Conservation (phyloP, 1,140 invertebrate genomes). For the Bombus difficillimus region DNA sequence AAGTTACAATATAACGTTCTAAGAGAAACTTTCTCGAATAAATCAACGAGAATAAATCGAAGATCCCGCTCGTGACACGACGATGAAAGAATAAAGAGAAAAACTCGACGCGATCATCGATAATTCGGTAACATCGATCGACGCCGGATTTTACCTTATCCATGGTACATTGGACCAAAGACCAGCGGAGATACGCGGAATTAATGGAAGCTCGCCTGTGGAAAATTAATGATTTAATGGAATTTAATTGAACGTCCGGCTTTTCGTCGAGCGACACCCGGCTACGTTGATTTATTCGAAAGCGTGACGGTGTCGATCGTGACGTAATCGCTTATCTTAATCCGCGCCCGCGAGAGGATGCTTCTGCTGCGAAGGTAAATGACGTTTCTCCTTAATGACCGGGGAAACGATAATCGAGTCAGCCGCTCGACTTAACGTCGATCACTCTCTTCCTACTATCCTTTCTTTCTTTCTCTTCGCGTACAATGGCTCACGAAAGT, state of each 20-base stretch:
- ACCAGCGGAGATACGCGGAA: constrained; percentile 5
- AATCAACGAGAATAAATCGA: neutral
- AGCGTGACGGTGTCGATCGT: constrained; percentile 46
- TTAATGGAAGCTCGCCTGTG: constrained; percentile 36
- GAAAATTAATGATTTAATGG: constrained; percentile 57
- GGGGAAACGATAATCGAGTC: constrained; percentile 76
- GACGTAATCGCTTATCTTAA: constrained; percentile 69
- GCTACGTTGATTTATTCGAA: constrained; percentile 59
- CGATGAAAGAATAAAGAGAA: neutral
- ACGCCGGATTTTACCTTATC: neutral
- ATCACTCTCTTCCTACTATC: constrained; percentile 56
- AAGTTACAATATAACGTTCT: neutral
- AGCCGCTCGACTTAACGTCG: constrained; percentile 77
- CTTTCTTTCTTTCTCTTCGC: neutral
- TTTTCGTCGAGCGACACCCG: constrained; percentile 42
- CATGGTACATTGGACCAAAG: neutral
- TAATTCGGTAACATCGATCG: neutral
- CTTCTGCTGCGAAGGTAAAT: constrained; percentile 28
- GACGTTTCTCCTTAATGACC: constrained; percentile 74
- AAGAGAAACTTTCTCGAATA: neutral
- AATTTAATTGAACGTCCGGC: constrained; percentile 55
- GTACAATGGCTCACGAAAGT: neutral
- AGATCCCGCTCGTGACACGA: neutral
- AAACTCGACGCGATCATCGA: neutral
- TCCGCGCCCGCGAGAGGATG: constrained; percentile 41